Conservation (phyloP, 2,888 invertebrate genomes). For the Apoderus coryli region DNA sequence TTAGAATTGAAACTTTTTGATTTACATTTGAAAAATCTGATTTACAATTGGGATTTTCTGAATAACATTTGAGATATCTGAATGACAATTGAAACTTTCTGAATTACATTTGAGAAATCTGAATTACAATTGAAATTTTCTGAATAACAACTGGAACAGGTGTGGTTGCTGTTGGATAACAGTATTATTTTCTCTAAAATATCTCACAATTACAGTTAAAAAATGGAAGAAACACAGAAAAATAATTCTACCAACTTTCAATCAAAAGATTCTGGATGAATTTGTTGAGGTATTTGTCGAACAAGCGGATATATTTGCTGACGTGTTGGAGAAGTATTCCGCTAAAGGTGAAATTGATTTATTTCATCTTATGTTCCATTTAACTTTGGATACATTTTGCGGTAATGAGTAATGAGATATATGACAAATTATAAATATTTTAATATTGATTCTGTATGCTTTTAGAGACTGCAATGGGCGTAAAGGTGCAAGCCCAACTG, state of each 20-base stretch:
- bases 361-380: slow-evolving; percentile 39
- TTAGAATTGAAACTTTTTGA: too few species aligned
- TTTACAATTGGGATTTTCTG: too few species aligned
- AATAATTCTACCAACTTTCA: slow-evolving; percentile 48
- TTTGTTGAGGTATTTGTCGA: slow-evolving; percentile 47
- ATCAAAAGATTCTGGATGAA: slow-evolving; percentile 44
- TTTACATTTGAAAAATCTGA: too few species aligned
- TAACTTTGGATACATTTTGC: slow-evolving; percentile 47
- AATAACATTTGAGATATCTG: too few species aligned
- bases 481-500: too few species aligned
- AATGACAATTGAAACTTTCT: too few species aligned
- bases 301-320: slow-evolving; percentile 38
- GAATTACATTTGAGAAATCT: too few species aligned
- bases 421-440: slow-evolving; percentile 3
- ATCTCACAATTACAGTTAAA: slow-evolving; percentile 35
- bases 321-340: slow-evolving; percentile 31
- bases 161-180: too few species aligned
- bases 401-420: slow-evolving; percentile 35
- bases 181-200: too few species aligned
- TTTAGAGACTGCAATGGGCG: slow-evolving; percentile 59
- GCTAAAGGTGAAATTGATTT: slow-evolving; percentile 36
- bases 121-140: too few species aligned
- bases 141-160: too few species aligned
- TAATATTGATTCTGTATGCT: slow-evolving; percentile 7
- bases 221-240: slow-evolving; percentile 45